A percentile compares a stretch with the other conserved stretches of the same genome.
Conservation (phyloP, 2,888 invertebrate species). For the Aelia acuminata region DNA sequence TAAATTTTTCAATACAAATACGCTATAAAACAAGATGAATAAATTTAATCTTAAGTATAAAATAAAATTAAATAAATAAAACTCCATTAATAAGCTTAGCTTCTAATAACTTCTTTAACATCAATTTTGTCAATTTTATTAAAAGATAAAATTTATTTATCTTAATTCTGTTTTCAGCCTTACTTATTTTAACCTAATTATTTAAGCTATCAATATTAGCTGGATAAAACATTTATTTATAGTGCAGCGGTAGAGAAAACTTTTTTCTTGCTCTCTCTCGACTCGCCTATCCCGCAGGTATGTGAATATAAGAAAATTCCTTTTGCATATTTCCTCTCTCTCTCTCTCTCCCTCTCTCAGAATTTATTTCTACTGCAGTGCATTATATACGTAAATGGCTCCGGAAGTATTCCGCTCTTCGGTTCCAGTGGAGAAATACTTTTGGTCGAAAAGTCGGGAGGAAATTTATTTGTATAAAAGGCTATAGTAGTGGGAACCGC, state of each 20-base stretch:
- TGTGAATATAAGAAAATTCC: slow-evolving; percentile 30
- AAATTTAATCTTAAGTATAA: too few relatives aligned
- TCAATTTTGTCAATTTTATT: too few relatives aligned
- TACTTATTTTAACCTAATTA: too few relatives aligned
- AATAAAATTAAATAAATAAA: too few relatives aligned
- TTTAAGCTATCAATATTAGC: background rate
- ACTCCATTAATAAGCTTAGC: too few relatives aligned
- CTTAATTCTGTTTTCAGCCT: too few relatives aligned
- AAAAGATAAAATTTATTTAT: too few relatives aligned
- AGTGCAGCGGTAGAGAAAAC: background rate
- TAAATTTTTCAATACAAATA: too few relatives aligned
- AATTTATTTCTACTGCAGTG: slow-evolving; percentile 22
- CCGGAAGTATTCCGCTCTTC: background rate
- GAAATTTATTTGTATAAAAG: background rate
- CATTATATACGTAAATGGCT: slow-evolving; percentile 12
- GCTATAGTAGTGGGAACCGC: background rate
- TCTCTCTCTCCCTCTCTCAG: background rate
- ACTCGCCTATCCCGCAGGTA: background rate
- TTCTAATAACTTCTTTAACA: too few relatives aligned
- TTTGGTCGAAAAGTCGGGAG: background rate
- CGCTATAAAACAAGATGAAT: too few relatives aligned
- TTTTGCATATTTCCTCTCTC: background rate
- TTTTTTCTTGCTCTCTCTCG: background rate
- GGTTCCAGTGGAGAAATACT: background rate
- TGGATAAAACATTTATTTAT: background rate